phyloP scores from a whole-genome alignment of 2,113 vertebrate genomes.

The Eurystomus gularis region DNA sequence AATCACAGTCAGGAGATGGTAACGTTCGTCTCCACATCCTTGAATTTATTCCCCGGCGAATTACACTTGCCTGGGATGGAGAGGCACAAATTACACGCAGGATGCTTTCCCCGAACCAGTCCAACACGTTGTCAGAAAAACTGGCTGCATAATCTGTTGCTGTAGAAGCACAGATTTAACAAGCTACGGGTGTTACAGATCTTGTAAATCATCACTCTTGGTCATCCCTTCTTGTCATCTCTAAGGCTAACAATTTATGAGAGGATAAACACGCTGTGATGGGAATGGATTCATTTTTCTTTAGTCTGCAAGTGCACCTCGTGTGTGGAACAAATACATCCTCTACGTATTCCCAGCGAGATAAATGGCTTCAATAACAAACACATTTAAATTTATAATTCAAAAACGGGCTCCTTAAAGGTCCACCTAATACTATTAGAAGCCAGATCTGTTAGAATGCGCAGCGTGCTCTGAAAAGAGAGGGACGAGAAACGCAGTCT shows the following conservation, averaged over 20 bases:
- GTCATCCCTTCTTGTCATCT: neutral
- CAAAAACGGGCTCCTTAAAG: neutral
- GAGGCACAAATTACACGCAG: neutral
- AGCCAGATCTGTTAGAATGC: neutral
- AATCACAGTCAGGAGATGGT: neutral
- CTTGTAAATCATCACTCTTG: neutral
- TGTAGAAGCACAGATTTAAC: neutral
- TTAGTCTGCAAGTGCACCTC: neutral
- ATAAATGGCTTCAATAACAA: neutral
- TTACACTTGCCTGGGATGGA: neutral
- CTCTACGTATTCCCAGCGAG: neutral
- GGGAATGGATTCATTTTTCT: neutral
- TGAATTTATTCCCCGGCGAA: slow-evolving; percentile 8
- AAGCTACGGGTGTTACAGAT: neutral
- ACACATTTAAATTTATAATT: neutral
- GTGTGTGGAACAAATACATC: neutral
- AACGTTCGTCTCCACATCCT: neutral
- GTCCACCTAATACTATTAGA: neutral
- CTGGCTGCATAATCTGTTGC: neutral
- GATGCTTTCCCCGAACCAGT: neutral
- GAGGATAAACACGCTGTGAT: neutral
- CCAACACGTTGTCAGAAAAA: neutral
- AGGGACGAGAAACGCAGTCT: neutral
- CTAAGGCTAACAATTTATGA: neutral
- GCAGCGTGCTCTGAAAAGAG: neutral